phyloP scores from a whole-genome alignment of 2,113 vertebrate species.

The Sylvilagus bachmani region DNA sequence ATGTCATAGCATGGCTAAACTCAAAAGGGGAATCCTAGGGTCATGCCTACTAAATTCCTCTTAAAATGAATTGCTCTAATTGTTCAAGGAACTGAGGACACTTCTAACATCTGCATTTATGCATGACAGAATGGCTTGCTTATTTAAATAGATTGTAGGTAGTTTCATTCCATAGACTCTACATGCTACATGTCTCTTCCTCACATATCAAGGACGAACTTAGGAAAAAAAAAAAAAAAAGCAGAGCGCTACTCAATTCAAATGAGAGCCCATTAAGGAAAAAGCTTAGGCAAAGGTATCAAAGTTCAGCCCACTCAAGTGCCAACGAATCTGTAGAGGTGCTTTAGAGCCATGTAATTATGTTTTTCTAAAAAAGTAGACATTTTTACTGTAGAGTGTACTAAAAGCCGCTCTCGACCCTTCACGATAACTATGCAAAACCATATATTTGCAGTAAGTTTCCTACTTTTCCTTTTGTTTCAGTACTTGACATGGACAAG shows the following conservation, averaged over 20 bases:
- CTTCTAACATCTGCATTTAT: constrained; percentile 12
- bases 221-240: neutral
- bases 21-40: neutral
- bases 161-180: constrained; percentile 42
- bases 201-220: constrained; percentile 75
- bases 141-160: neutral
- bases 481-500: constrained; percentile 20
- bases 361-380: constrained; percentile 9
- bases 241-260: constrained; percentile 51
- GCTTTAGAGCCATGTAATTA: constrained; percentile 74
- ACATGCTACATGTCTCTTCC: neutral
- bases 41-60: constrained; percentile 34
- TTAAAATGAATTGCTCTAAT: neutral
- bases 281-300: constrained; percentile 69
- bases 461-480: constrained; percentile 60
- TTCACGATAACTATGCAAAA: constrained; percentile 62
- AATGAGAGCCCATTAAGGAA: constrained; percentile 76
- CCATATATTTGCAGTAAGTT: constrained; percentile 43
- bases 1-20: neutral
- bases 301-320: constrained; percentile 70
- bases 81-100: constrained; percentile 27
- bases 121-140: neutral
- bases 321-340: constrained; percentile 66
- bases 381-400: constrained; percentile 52
- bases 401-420: constrained; percentile 63